Evolutionary conservation across 2,888 invertebrate genomes (phyloP).

Genomic region (Drosophila heteroneura): DNA sequence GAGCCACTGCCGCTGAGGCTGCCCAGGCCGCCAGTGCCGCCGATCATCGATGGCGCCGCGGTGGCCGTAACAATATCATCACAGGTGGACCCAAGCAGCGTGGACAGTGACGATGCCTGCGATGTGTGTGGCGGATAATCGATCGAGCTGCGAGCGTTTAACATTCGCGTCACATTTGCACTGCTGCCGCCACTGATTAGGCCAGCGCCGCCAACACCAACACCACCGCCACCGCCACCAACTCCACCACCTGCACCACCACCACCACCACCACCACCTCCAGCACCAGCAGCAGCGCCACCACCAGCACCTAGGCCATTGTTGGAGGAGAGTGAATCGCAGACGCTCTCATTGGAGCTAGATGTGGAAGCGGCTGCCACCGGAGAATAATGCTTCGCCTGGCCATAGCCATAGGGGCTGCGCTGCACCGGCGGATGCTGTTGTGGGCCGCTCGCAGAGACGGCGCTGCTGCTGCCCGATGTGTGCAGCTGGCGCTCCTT

Average conservation of each 20-base stretch:
- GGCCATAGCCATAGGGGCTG: constrained; percentile 81
- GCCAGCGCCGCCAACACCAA: constrained; percentile 10
- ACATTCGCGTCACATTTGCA: constrained; percentile 60
- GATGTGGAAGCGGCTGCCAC: constrained; percentile 87
- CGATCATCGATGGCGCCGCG: constrained; percentile 79
- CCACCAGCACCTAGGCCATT: constrained; percentile 85
- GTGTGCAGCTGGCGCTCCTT: constrained; percentile 77
- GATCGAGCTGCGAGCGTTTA: constrained; percentile 76
- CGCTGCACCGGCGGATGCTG: constrained; percentile 81
- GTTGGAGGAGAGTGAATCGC: constrained; percentile 88
- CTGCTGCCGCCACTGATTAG: constrained; percentile 41
- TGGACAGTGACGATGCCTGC: constrained; percentile 81
- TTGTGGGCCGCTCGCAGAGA: constrained; percentile 60
- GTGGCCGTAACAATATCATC: constrained; percentile 83
- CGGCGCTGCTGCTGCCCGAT: constrained; percentile 48
- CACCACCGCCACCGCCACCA: constrained; percentile 58
- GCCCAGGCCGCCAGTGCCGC: constrained; percentile 62
- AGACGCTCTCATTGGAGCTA: constrained; percentile 94
- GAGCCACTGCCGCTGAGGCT: constrained; percentile 65
- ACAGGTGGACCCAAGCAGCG: constrained; percentile 78
- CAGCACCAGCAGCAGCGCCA: constrained; percentile 77
- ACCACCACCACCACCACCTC: constrained; percentile 25
- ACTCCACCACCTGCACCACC: constrained; percentile 48
- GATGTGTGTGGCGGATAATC: constrained; percentile 83
- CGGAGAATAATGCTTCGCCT: constrained; percentile 83